Base-by-base conservation (phyloP, 2,113 vertebrate species). In the Oncorhynchus gorbuscha region DNA sequence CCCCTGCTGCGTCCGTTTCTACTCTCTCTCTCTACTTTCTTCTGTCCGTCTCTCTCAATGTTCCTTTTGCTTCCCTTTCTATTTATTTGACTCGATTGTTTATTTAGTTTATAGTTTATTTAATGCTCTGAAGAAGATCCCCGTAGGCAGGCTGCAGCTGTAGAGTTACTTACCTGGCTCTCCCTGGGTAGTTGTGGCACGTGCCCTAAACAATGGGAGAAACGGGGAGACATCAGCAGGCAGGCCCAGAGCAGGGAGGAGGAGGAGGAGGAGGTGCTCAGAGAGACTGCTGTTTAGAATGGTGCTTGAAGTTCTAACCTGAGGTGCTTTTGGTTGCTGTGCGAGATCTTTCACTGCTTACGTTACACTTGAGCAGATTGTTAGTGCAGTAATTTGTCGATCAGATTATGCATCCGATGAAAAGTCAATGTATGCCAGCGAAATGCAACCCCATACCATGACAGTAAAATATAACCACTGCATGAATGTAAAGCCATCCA, bases 81-180 rank as follows among this genome's bases (percentile, higher is more conserved):
- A 14, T 70, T 4, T 28, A 35, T 58, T 48, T 18, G 22, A 58
- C 49, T 24, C 59, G 28, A 51, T 16, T 55, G 18, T 55, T 55
- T 18, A 55, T 55, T 14, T 55, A 18, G 51, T 55, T 55, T 12
- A 45, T 45, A 45, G 39, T 45, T 45, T 45, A 45, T 45, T 45
- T 45, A 11, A 5, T 55, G 4, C 51, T 55, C 51, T 16, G 16
- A 11, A 55, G 51, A 18, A 55, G 51, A 55, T 55, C 72, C 77
- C 69, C 81, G 61, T 74, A 80, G 79, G 80, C 70, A 77, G 49
- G 75, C 55, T 35, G 76, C 77, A 80, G 84, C 77, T 88, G 84
- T 67, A 2, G 30, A 84, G 71, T 78, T 76, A 72, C 80, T 90
- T 80, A 78, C 32, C 64, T 64, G 32, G 32, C 22, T 51, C 77